These are phyloP conservation scores for Neopelma chrysocephalum DNA, from an alignment of 2,797 vertebrate species.

Conservation along the genomic window DNA sequence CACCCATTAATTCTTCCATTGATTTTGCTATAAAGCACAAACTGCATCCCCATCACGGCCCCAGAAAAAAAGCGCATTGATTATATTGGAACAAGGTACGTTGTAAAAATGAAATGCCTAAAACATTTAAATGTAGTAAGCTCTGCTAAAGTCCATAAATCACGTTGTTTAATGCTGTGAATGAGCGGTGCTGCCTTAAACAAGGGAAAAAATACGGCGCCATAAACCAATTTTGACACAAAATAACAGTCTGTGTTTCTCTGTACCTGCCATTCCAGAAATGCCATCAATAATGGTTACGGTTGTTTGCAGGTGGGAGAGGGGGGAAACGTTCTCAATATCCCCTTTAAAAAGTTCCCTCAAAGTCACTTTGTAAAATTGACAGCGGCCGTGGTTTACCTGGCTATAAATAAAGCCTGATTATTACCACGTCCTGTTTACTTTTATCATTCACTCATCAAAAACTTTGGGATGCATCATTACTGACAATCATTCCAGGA, in stretches of 20 bases:
- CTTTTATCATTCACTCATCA: constrained; percentile 76
- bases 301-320: constrained; percentile 60
- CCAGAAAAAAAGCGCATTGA: constrained; percentile 71
- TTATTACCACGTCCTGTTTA: constrained; percentile 73
- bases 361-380: constrained; percentile 79
- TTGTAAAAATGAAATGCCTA: constrained; percentile 77
- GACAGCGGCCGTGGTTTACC: constrained; percentile 23
- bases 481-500: constrained; percentile 32
- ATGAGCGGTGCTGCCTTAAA: constrained; percentile 76
- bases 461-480: constrained; percentile 63
- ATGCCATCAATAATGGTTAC: constrained; percentile 73
- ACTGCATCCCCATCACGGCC: constrained; percentile 64
- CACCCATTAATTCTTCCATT: constrained; percentile 79
- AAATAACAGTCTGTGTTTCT: constrained; percentile 61
- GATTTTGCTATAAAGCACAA: constrained; percentile 79
- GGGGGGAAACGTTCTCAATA: constrained; percentile 24
- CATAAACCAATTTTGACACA: constrained; percentile 74
- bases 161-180: constrained; percentile 72
- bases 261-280: constrained; percentile 63
- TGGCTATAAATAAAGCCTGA: constrained; percentile 74
- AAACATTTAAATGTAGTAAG: constrained; percentile 78
- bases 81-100: constrained; percentile 77
- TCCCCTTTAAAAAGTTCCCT: constrained; percentile 74
- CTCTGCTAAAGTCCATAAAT: constrained; percentile 76
- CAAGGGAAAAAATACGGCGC: constrained; percentile 72